Base-by-base conservation (phyloP, 2,113 vertebrate genomes). In the Rhabdornis inornatus region DNA sequence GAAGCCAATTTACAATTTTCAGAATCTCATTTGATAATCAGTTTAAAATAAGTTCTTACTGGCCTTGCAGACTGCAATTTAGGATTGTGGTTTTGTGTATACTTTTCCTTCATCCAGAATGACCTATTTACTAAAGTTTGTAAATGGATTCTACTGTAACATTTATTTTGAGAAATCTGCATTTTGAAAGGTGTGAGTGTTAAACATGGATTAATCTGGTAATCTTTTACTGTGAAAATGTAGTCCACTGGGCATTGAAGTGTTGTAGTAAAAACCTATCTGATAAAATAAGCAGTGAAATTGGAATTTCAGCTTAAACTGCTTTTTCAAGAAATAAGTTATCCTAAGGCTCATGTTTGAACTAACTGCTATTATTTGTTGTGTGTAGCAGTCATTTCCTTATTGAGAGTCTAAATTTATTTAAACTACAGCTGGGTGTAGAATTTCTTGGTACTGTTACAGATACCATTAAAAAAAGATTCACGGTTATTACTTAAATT, bases 141-240 rank as follows among this genome's bases (percentile, higher is more conserved):
- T 52, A 92, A 91, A 74, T 63, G 6, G 42, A 77, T 86, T 77
- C 33, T 87, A n/a, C n/a, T 72, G 21, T 50, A 71, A 56, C 33
- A 74, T 93, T 94, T 92, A 86, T 86, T 93, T 94, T 93, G 33
- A 83, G 45, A 92, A 94, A 88, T 77, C 56, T 37, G 30, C 24
- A 59, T 75, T 64, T 88, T 90, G 79, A 86, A 94, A 92, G 47
- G 15, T 74, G 33, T 53, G 28, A 72, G 20, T 85, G 59, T 90
- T 95, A 92, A 93, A 92, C 37, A 71, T 52, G 68, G 68, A 22
- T 75, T 88, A 84, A 90, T 92, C 35, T 83, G 75, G 50, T 50
- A 90, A 69, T 93, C 31, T 24, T 90, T 85, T 74, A 47, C 30
- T 66, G 59, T 74, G 85, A 81, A 94, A 95, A 88, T 33, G 16